Base-by-base conservation (phyloP, 1,140 invertebrate genomes). In the Anoplophora glabripennis region DNA sequence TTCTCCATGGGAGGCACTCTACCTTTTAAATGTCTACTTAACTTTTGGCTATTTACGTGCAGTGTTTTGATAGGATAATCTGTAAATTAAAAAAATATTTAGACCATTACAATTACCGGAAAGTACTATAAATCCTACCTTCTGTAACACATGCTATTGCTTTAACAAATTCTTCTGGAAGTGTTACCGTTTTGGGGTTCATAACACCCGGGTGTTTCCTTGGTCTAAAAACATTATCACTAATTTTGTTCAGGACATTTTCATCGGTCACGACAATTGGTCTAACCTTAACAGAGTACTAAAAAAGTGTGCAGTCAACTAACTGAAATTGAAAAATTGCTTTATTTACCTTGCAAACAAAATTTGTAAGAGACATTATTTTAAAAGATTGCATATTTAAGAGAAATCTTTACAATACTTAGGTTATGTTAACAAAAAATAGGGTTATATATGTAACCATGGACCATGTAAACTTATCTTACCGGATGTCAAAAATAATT, bases 151-250 rank as follows among this genome's bases (percentile, higher is more conserved):
- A 66, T 66, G 75, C 69, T 12, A 86, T 78, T 11, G 83, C 78
- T 17, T 80, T 76, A 40, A 74, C 66, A 60, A 89, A 77, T 62
- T 81, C 77, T n/a, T 79, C 61, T 1, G 88, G 88, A 40, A 90
- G 67, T 8, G 67, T 37, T 9, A 83, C 72, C 8, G 72, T 61
- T 63, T 74, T 79, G 10, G 78, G 75, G 28, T 74, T 74, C 10
- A 81, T 76, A 8, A 82, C 75, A 47, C 89, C 89, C 12, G 87
- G 85, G 80, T 90, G 89, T 61, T 83, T 80, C 52, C 80, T 79
- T 9, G 84, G 81, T 73, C 88, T 89, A n/a, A 82, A 73, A 53
- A 76, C 68, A 8, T 84, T 74, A 15, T 79, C 75, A 40, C 83
- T 79, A 38, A 89, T 75, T 54, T 76, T 76, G 9, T 81, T 70